Percentiles rank a stretch among this genome's conserved stretches.
Conservation (phyloP, 2,113 vertebrate genomes). For the Phocoena sinus region DNA sequence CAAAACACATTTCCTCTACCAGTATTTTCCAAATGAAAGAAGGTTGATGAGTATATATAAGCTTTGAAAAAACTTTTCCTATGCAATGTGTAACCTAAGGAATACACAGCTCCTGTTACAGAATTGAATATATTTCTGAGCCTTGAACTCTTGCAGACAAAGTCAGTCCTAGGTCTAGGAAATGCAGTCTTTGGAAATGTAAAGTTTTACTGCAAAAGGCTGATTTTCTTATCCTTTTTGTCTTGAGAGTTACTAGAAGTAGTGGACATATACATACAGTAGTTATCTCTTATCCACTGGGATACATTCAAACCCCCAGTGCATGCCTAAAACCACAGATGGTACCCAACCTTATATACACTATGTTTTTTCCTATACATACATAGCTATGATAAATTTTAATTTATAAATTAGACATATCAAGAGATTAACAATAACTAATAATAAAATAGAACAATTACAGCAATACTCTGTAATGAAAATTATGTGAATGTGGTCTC, state of each 20-base stretch:
- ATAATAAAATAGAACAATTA: not conserved
- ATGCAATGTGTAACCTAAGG: not conserved
- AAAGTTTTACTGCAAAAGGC: not conserved
- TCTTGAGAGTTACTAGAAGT: not conserved
- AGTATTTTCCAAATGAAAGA: constrained; percentile 33
- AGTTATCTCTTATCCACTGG: not conserved
- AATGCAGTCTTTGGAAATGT: not conserved
- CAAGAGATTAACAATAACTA: not conserved
- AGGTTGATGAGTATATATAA: not conserved
- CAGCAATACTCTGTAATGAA: not conserved
- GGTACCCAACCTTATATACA: not conserved
- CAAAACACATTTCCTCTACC: constrained; percentile 28
- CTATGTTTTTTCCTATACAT: not conserved
- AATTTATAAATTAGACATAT: not conserved
- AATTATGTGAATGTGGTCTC: not conserved
- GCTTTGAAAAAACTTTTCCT: not conserved
- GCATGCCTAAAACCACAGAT: not conserved
- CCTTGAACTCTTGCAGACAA: not conserved
- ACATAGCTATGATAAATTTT: not conserved
- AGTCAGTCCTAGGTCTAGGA: not conserved
- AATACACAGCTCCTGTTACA: not conserved
- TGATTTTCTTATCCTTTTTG: not conserved
- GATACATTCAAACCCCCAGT: not conserved
- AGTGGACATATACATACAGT: not conserved
- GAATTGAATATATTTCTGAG: not conserved